Evolutionary conservation across 2,797 vertebrate genomes (phyloP), one percentile per base, ranked within the genome.

Genomic region (Borostomias antarcticus): DNA sequence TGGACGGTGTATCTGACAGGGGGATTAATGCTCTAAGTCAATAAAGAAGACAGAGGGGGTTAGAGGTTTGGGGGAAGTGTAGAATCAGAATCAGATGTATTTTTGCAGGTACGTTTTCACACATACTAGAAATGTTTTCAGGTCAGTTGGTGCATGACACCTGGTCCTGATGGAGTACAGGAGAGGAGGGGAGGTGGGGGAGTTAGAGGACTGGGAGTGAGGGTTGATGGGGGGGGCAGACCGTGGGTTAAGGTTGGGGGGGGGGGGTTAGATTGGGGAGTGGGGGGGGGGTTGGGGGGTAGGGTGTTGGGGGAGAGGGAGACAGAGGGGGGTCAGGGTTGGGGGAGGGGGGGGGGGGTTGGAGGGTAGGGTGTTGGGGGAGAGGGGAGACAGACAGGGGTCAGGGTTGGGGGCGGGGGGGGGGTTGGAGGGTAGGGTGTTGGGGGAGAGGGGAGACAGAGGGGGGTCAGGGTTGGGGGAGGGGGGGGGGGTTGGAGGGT

Each of bases 401-500:
- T n/a, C n/a, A n/a, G n/a, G n/a, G n/a, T n/a, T n/a, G 23, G 62
- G 69, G 57, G 23, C 0, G 17, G 30, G 6, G 69, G 66, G 48
- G 74, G 68, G 77, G 66, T 2, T 23, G 37, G 68, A n/a, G n/a
- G n/a, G n/a, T n/a, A n/a, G n/a, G n/a, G 58, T 19, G 17, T 15
- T 32, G 66, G 75, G 17, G 23, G 73, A 66, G 64, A 40, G 23
- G 62, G 69, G 57, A 25, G 0, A 17, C 26, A 15, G 69, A 66
- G 48, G 74, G 68, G 77, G 66, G 1, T 23, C 66, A n/a, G n/a
- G n/a, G n/a, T n/a, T n/a, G n/a, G n/a, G 58, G n/a, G 17, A 11
- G 37, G 66, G 75, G 17, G 23, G 73, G 67, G 64, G 66, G 77
- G 78, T 85, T 83, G 79, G 68, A 62, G 69, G 58, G 33, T 76